A percentile compares a stretch with the other conserved stretches of the same genome.
Evolutionary conservation across 2,888 invertebrate genomes (phyloP).

Genomic region (Tipula confusa): DNA sequence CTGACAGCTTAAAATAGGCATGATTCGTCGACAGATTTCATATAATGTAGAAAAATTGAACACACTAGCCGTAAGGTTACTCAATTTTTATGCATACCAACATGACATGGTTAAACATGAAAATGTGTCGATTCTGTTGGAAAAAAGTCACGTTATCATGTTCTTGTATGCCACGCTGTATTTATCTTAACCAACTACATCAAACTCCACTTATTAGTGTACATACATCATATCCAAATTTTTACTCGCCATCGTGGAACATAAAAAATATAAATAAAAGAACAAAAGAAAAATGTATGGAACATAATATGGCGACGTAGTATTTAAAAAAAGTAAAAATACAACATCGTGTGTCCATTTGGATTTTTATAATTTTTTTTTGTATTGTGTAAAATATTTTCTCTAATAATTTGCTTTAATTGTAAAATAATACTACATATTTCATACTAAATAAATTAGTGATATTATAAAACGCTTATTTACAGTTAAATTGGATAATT

Average conservation of each 20-base stretch:
- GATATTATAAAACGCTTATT: background rate
- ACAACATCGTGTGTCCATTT: conserved; percentile 26
- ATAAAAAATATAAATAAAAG: background rate
- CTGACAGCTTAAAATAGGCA: no score
- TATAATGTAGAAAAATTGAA: no score
- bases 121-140: no score
- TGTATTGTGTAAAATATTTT: background rate
- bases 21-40: no score
- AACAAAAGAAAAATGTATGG: conserved; percentile 4
- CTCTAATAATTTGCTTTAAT: background rate
- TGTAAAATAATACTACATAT: background rate
- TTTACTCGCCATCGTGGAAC: background rate
- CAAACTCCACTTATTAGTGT: no score
- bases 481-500: background rate
- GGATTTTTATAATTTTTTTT: background rate
- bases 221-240: background rate
- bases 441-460: background rate
- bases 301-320: conserved; percentile 27
- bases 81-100: no score
- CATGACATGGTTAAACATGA: no score
- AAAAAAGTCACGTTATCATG: no score
- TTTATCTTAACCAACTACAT: no score
- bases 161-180: no score
- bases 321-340: conserved; percentile 7
- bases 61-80: no score